Conservation (phyloP, 2,113 vertebrate species). For the Heptranchias perlo region DNA sequence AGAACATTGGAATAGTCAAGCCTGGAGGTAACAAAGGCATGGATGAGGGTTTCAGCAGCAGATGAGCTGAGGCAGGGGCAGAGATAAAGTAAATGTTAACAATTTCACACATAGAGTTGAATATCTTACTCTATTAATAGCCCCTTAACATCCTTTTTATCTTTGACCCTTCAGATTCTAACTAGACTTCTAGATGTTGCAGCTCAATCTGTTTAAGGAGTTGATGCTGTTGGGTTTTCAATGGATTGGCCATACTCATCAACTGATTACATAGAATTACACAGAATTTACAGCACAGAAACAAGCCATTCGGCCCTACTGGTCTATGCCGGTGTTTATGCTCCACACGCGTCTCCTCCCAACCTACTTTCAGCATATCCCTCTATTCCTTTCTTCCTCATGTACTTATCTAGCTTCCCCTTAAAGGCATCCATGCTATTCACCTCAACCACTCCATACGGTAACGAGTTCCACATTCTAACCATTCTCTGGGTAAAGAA, state of each 20-base stretch:
- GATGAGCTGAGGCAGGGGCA: not conserved
- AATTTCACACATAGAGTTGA: not conserved
- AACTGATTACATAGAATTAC: too few relatives aligned
- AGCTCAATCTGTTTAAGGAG: not conserved
- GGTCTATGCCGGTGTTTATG: too few relatives aligned
- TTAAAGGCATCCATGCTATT: too few relatives aligned
- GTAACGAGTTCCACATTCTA: too few relatives aligned
- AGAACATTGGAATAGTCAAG: not conserved
- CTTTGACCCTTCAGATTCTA: not conserved
- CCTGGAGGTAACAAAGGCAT: not conserved
- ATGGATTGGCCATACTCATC: not conserved
- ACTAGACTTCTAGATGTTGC: not conserved
- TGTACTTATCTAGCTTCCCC: too few relatives aligned
- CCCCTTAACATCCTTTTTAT: not conserved
- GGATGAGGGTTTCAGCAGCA: not conserved
- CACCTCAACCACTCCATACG: too few relatives aligned
- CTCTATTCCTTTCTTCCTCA: too few relatives aligned
- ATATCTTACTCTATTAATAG: not conserved
- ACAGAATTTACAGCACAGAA: too few relatives aligned
- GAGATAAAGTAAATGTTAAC: not conserved
- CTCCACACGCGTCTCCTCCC: too few relatives aligned
- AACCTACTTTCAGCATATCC: too few relatives aligned
- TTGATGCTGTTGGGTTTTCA: not conserved
- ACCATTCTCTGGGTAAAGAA: too few relatives aligned
- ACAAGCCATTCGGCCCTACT: too few relatives aligned